Conservation (phyloP, 2,888 invertebrate genomes). For the Melanostoma scalare region DNA sequence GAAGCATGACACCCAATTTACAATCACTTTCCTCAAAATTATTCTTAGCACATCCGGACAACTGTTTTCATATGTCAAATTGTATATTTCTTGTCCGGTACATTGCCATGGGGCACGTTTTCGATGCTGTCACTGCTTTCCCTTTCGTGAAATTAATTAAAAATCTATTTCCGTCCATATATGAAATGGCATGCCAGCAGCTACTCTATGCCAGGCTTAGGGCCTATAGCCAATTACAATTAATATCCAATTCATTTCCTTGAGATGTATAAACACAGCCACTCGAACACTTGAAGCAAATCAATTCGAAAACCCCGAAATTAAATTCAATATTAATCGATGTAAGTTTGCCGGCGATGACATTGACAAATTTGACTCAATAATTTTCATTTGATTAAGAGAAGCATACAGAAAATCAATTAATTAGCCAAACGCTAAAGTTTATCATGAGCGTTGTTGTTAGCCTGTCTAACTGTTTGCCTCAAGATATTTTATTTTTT, state of each 20-base stretch:
- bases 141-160: conserved; percentile 52
- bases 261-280: not conserved
- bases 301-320: conserved; percentile 18
- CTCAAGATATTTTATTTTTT: conserved; percentile 14
- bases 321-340: conserved; percentile 53
- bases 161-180: conserved; percentile 65
- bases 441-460: conserved; percentile 48
- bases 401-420: conserved; percentile 61
- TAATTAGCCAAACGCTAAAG: conserved; percentile 61
- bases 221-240: conserved; percentile 47
- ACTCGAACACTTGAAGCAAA: not conserved
- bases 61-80: conserved; percentile 66
- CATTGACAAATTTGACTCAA: conserved; percentile 57
- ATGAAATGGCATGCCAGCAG: conserved; percentile 37
- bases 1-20: conserved; percentile 68
- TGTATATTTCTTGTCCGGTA: conserved; percentile 54
- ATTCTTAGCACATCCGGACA: conserved; percentile 65
- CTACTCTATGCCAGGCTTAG: not conserved
- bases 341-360: conserved; percentile 52
- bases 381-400: conserved; percentile 62
- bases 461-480: not conserved
- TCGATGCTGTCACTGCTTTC: conserved; percentile 6
- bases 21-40: conserved; percentile 60
- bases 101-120: conserved; percentile 8
- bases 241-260: conserved; percentile 62